Evolutionary conservation across 2,113 vertebrate genomes (phyloP), one percentile per base, ranked within the genome.

Genomic region (Lates calcarifer): DNA sequence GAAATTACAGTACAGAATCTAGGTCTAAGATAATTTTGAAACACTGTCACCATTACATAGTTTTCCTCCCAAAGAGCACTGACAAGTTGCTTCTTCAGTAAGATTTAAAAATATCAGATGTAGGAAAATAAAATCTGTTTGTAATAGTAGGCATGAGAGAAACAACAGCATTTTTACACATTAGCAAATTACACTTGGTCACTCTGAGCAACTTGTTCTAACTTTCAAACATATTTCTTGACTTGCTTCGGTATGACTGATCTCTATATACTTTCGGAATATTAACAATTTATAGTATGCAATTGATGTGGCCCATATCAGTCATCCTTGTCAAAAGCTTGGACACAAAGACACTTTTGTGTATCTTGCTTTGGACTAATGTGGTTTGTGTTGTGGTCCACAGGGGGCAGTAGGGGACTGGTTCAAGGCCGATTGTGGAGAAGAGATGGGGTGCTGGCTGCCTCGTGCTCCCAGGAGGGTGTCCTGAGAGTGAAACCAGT

Each of bases 381-480:
- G 3, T 79, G 26, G 28, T 84, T 15, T 62, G 26, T 77, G 26
- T 62, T 79, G 22, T 62, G 13, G n/a, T 72, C 57, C 69, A 5
- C 89, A 99, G 98, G 97, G 0, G 94, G 95, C 57, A 96, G 95
- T 90, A 95, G 98, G 35, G 97, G 95, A 0, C 92, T 99, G 39
- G 97, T 96, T 33, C 96, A 97, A 0, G 97, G 97, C 14, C 95
- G 97, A 12, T 89, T 99, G 77, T 99, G 98, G 98, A 95, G 97
- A 84, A 95, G 85, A 78, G 97, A 99, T 0, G 98, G 98, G 1
- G 95, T 97, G 64, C 94, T 99, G 84, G 98, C 98, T 31, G 97
- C 93, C 65, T 96, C 96, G 0, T 99, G 97, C 7, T 94, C 95
- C 0, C 98, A 99, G 92, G 98, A 99, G 81, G 97, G 97, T 0